Evolutionary conservation across 1,140 invertebrate genomes (phyloP).

Genomic region (Hirudo medicinalis): DNA sequence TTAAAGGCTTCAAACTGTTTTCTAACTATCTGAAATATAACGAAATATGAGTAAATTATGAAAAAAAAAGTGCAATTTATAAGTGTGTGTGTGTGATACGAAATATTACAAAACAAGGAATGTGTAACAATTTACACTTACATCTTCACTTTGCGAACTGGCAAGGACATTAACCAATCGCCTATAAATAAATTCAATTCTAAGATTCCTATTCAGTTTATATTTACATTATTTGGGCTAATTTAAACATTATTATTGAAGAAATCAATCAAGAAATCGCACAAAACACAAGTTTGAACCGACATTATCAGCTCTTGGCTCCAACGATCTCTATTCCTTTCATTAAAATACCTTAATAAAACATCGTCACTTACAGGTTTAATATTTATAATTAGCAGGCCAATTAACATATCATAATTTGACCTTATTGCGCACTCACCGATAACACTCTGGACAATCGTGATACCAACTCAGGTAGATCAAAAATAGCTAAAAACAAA

Average conservation of each 20-base stretch:
- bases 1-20: no score
- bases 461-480: no score
- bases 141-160: neutral
- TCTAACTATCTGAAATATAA: neutral
- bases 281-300: neutral
- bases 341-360: no score
- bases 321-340: neutral
- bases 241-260: neutral
- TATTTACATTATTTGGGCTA: neutral
- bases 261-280: neutral
- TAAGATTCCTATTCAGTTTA: neutral
- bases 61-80: neutral
- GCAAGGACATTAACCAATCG: neutral
- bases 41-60: neutral
- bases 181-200: neutral
- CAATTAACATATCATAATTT: no score
- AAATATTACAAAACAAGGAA: neutral
- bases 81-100: neutral
- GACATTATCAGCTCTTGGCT: neutral
- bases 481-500: no score
- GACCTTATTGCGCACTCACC: no score
- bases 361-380: no score
- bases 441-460: no score
- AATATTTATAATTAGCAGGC: no score
- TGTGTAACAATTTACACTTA: no score